Evolutionary conservation across 2,797 vertebrate genomes (phyloP).

Genomic region (Neoniphon sammara): DNA sequence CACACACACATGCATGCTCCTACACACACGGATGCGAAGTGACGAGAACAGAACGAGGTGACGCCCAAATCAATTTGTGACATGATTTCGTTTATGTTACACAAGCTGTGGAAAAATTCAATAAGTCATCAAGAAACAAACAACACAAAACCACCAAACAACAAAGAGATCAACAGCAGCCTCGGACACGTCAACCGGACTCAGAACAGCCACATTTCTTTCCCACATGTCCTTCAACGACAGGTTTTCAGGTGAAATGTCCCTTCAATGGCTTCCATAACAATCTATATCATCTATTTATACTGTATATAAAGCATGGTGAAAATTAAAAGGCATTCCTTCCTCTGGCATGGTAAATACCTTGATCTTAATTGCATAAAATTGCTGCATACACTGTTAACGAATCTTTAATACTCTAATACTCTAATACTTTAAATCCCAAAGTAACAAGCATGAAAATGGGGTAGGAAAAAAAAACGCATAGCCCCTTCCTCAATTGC

Average conservation of each 20-base stretch:
- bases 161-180: constrained; percentile 33
- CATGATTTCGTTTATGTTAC: constrained; percentile 62
- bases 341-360: not conserved
- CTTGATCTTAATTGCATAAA: constrained; percentile 48
- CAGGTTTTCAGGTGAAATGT: constrained; percentile 5
- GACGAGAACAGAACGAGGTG: constrained; percentile 14
- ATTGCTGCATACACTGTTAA: constrained; percentile 34
- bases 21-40: not conserved
- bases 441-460: constrained; percentile 57
- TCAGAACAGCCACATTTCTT: constrained; percentile 20
- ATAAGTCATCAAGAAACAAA: constrained; percentile 20
- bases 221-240: constrained; percentile 30
- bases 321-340: constrained; percentile 32
- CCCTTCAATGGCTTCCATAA: constrained; percentile 44
- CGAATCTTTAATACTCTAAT: constrained; percentile 47
- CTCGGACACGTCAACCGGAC: constrained; percentile 29
- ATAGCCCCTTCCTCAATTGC: constrained; percentile 35
- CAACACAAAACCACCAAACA: constrained; percentile 46
- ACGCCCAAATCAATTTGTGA: constrained; percentile 41
- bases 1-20: constrained; percentile 1
- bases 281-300: constrained; percentile 15
- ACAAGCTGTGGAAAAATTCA: constrained; percentile 46
- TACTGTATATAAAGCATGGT: not conserved
- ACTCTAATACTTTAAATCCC: constrained; percentile 55
- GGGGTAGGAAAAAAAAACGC: constrained; percentile 48